Percentiles rank a stretch among this genome's conserved stretches.
Evolutionary conservation across 2,888 invertebrate genomes (phyloP).

Genomic region (Drosophila formosana): DNA sequence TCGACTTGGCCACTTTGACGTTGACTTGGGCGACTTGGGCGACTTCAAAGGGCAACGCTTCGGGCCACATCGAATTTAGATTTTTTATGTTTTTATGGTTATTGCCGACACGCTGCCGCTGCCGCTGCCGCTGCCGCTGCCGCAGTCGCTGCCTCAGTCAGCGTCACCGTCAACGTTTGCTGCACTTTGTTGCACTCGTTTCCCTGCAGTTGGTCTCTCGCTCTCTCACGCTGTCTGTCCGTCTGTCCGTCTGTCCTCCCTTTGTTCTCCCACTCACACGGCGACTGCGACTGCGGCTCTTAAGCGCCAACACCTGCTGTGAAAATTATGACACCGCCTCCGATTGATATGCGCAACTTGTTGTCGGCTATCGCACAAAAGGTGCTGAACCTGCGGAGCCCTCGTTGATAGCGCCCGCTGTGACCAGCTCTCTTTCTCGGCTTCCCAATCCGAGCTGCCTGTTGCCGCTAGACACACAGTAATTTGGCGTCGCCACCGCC

Average conservation of each 20-base stretch:
- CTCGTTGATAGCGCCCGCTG: constrained; percentile 77
- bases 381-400: constrained; percentile 80
- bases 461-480: neutral
- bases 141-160: neutral
- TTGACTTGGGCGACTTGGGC: too few species aligned
- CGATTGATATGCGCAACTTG: constrained; percentile 79
- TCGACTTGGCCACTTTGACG: too few species aligned
- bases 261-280: constrained; percentile 14
- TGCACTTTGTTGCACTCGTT: constrained; percentile 55
- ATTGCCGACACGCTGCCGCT: constrained; percentile 48
- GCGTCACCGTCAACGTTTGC: neutral
- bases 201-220: constrained; percentile 24
- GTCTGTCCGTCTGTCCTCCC: too few species aligned
- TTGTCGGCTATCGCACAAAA: constrained; percentile 74
- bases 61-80: constrained; percentile 71
- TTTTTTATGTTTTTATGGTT: constrained; percentile 60
- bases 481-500: neutral
- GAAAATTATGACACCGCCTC: constrained; percentile 84
- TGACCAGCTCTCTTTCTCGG: constrained; percentile 27
- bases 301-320: constrained; percentile 83
- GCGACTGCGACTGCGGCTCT: constrained; percentile 66
- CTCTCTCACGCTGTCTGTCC: too few species aligned
- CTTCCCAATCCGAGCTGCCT: constrained; percentile 1
- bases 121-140: neutral
- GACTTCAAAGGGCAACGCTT: constrained; percentile 52